Conservation (phyloP, 2,113 vertebrate species). For the Catharus fuscescens region DNA sequence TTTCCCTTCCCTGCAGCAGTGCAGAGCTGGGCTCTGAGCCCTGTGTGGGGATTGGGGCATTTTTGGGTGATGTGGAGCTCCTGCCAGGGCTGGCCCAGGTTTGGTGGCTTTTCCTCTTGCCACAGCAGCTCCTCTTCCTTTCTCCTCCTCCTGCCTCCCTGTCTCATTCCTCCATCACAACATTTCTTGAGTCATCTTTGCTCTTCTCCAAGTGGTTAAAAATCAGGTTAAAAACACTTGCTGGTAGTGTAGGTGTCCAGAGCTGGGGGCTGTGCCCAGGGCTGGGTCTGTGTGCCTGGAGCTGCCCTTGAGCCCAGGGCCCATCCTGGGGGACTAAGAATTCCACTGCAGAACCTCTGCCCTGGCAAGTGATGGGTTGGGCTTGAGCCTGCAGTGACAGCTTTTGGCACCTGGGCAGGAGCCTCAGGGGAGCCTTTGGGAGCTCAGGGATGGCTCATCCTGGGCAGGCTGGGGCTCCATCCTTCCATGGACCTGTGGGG, state of each 20-base stretch:
- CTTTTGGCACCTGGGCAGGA: background rate
- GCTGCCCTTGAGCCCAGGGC: no score
- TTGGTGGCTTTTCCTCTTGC: background rate
- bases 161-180: background rate
- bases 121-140: background rate
- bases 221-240: accelerated
- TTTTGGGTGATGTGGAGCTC: background rate
- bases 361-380: background rate
- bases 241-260: accelerated
- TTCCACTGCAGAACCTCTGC: accelerated
- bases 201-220: background rate
- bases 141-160: background rate
- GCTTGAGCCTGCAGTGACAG: background rate
- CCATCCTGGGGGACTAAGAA: background rate
- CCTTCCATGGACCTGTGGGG: accelerated
- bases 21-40: background rate
- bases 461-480: accelerated
- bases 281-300: background rate
- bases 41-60: accelerated
- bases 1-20: background rate
- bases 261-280: background rate
- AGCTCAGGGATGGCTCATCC: accelerated
- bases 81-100: background rate
- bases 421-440: background rate
- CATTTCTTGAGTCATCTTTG: background rate